These are phyloP conservation scores for Hydractinia echinata DNA, from an alignment of 30 jellyfish, hydroid and myxozoan species.

Conservation along the genomic window DNA sequence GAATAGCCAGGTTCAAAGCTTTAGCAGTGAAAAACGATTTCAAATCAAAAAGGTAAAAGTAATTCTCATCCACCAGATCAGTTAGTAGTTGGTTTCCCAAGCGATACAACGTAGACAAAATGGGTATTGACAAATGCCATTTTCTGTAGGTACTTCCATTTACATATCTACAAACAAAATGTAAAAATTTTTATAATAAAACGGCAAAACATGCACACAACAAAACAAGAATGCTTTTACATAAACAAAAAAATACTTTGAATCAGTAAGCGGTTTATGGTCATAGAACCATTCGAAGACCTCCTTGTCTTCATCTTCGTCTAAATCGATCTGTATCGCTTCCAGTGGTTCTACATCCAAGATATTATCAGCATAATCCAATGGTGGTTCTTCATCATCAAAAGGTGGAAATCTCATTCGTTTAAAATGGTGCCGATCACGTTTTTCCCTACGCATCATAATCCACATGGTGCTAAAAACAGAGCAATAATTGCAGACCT, in stretches of 20 bases:
- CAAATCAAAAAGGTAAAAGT: constrained; percentile 86
- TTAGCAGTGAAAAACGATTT: constrained; percentile 97
- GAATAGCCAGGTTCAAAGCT: constrained; percentile 95
- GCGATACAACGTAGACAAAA: constrained; percentile 83
- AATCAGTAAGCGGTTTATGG: constrained; percentile 80
- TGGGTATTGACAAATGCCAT: constrained; percentile 85
- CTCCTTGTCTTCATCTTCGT: constrained; percentile 87
- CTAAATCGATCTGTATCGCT: constrained; percentile 94
- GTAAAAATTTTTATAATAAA: background rate
- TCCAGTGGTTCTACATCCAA: constrained; percentile 98
- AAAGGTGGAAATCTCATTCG: constrained; percentile 99
- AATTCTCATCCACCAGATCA: constrained; percentile 91
- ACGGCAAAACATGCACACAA: no score
- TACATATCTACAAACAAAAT: constrained; percentile 47
- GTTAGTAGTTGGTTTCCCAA: constrained; percentile 96
- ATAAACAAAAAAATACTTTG: constrained; percentile 41
- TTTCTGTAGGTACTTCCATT: constrained; percentile 93
- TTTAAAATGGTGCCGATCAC: constrained; percentile 98
- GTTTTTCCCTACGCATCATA: constrained; percentile 97
- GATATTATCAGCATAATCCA: constrained; percentile 97
- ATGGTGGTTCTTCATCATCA: constrained; percentile 99
- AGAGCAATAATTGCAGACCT: background rate
- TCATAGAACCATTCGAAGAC: constrained; percentile 98
- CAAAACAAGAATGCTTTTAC: background rate
- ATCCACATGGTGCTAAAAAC: constrained; percentile 93